These are phyloP conservation scores for Benthochromis sp. DNA, from an alignment of 2,113 vertebrate species.

Conservation along the genomic window DNA sequence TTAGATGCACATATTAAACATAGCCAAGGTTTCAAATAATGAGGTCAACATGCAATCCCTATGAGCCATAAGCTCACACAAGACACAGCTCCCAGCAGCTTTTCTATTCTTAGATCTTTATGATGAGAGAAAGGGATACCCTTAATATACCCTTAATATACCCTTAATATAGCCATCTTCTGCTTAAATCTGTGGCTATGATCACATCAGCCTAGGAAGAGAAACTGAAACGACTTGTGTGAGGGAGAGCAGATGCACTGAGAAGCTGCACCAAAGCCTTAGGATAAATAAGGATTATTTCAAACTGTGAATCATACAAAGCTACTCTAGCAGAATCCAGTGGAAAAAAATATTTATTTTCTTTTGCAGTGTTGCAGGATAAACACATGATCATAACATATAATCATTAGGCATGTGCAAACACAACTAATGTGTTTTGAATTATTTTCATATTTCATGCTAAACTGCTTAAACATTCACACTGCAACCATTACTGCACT, in stretches of 20 bases:
- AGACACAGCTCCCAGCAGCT: not conserved
- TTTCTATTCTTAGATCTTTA: not conserved
- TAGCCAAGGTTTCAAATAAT: not conserved
- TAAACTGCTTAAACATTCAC: not conserved
- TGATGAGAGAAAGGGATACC: not conserved
- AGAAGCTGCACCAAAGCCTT: not conserved
- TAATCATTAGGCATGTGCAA: not conserved
- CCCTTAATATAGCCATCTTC: not conserved
- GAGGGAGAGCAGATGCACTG: not conserved
- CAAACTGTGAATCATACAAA: not conserved
- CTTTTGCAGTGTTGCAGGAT: not conserved
- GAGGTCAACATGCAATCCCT: not conserved
- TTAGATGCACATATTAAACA: not conserved
- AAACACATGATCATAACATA: not conserved
- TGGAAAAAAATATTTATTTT: fast-evolving
- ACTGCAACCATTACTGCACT: not conserved
- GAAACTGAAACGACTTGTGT: not conserved
- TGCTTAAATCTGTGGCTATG: not conserved
- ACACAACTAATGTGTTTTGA: not conserved
- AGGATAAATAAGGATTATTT: not conserved
- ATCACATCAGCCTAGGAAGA: not conserved
- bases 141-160: not conserved
- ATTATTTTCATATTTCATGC: not conserved
- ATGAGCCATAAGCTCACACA: not conserved
- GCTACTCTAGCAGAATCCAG: not conserved